These are phyloP conservation scores for Drosophila tristis DNA, from an alignment of 1,140 invertebrate genomes.

Conservation along the genomic window DNA sequence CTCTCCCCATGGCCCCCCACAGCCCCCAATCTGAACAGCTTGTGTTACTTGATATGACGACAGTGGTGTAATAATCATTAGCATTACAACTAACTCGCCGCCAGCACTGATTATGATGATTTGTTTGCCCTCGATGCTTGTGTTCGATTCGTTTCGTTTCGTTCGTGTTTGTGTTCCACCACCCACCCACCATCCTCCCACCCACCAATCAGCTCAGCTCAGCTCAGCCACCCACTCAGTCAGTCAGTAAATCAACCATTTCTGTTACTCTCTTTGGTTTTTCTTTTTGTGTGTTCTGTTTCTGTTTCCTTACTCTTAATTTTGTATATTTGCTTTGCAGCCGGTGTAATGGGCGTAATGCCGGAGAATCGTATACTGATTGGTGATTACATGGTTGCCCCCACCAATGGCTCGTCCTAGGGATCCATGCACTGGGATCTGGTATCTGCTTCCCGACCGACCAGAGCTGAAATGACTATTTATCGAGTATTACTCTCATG, in stretches of 20 bases:
- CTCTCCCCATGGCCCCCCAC: no score
- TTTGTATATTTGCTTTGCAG: slow-evolving; percentile 54
- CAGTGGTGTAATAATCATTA: slow-evolving; percentile 31
- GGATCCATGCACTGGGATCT: not conserved
- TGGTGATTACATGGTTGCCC: slow-evolving; percentile 83
- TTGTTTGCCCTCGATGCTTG: slow-evolving; percentile 16
- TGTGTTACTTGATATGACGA: slow-evolving; percentile 79
- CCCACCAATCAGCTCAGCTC: no score
- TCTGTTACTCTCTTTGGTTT: slow-evolving; percentile 8
- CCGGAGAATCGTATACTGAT: slow-evolving; percentile 84
- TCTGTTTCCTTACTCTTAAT: slow-evolving; percentile 41
- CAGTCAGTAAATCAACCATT: slow-evolving; percentile 11
- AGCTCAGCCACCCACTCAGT: no score
- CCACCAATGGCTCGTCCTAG: slow-evolving; percentile 64
- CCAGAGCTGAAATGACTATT: slow-evolving; percentile 33
- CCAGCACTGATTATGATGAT: slow-evolving; percentile 2
- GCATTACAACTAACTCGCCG: slow-evolving; percentile 38
- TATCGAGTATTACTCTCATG: slow-evolving; percentile 63
- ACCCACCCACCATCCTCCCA: no score
- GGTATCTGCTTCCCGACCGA: not conserved
- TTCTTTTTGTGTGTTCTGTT: not conserved
- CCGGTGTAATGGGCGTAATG: slow-evolving; percentile 84
- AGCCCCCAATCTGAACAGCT: slow-evolving; percentile 79
- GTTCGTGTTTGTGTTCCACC: no score
- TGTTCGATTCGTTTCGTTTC: not conserved